Conservation (phyloP, 2,888 invertebrate species). For the Clunio marinus region DNA sequence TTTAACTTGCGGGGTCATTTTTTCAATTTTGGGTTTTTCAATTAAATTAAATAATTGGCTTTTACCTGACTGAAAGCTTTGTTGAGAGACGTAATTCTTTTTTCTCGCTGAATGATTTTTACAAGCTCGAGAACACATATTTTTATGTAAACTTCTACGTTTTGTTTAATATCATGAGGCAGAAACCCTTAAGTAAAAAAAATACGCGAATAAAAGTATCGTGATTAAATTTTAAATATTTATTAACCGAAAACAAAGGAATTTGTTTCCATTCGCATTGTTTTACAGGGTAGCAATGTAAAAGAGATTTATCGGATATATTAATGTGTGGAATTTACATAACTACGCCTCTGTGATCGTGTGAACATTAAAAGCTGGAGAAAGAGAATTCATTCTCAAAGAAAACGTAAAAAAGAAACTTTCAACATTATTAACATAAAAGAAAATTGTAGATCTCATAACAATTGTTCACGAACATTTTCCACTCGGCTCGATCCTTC, state of each 20-base stretch:
- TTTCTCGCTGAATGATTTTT: background rate
- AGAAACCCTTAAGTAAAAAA: background rate
- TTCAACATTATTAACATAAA: too few relatives aligned
- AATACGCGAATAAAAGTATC: conserved; percentile 12
- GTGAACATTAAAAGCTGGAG: background rate
- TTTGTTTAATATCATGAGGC: background rate
- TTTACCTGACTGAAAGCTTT: background rate
- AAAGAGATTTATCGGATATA: too few relatives aligned
- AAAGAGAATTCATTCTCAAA: too few relatives aligned
- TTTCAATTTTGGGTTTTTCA: conserved; percentile 13
- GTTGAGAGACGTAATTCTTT: too few relatives aligned
- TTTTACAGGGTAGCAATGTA: too few relatives aligned
- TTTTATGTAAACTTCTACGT: background rate
- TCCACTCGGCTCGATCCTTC: background rate
- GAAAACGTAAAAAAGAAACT: too few relatives aligned
- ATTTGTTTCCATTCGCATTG: background rate
- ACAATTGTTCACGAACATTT: background rate
- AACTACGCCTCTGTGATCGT: too few relatives aligned
- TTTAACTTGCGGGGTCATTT: background rate
- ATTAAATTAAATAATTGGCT: conserved; percentile 36
- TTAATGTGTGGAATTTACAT: too few relatives aligned
- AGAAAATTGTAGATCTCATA: background rate
- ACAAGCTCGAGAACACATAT: conserved; percentile 8
- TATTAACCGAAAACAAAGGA: conserved; percentile 11
- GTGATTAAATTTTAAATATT: conserved; percentile 37